Base-by-base conservation (phyloP, 2,888 invertebrate genomes). In the Troides oblongomaculatus region DNA sequence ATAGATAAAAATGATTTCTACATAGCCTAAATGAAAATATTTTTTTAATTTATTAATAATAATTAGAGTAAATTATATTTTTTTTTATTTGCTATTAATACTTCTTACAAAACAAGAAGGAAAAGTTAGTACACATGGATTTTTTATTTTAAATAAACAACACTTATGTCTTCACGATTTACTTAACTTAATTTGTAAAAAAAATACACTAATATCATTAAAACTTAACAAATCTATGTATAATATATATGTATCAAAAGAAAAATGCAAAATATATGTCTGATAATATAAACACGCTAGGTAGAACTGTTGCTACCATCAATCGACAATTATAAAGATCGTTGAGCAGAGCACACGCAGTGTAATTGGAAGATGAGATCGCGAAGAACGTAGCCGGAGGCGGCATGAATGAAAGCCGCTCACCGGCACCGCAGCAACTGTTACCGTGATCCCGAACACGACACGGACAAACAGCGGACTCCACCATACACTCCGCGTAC, bases 391-490 rank as follows among this genome's bases (percentile, higher is more conserved):
- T 86, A 84, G 89, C 92, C 88, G 76, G 85, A 84, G 91, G 92
- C 91, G 89, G 89, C 86, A 90, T 92, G 90, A 92, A 92, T 92
- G 92, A 92, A 91, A 92, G 92, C 90, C 86, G 86, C 87, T 89
- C 86, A 85, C 88, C 81, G 87, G 78, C 87, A 84, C 77, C 84
- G 84, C 84, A 86, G 87, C 85, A 83, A 86, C 82, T 81, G 79
- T 80, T 81, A 77, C 80, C 76, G 75, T 78, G 77, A 77, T 79
- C 77, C 23, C 74, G 74, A 74, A 80, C 80, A 80, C 80, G 78
- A 77, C 76, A 79, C 73, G 81, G 83, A 83, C 78, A 78, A 83
- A 77, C 75, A 76, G 58, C 72, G 80, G 43, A 72, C 68, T 62
- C 72, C 73, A 65, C 74, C 70, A 69, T 64, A 68, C 68, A 66